Conservation (phyloP, 1,140 invertebrate genomes). For the Neuroterus valhalla region DNA sequence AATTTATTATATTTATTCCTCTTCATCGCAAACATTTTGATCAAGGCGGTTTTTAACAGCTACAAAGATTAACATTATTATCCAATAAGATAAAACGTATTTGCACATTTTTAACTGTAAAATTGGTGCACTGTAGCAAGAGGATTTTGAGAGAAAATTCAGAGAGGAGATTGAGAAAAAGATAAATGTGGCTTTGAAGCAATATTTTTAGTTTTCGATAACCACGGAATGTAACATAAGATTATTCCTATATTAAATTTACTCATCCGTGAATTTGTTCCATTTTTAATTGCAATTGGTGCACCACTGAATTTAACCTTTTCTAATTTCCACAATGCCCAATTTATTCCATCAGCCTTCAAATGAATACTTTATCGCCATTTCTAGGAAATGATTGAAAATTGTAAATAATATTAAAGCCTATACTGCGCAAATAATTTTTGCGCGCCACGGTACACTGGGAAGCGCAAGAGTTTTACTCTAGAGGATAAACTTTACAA, state of each 20-base stretch:
- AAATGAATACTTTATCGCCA: background rate
- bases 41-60: conserved; percentile 11
- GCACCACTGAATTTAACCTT: too few species aligned
- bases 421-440: conserved; percentile 3
- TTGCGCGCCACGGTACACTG: background rate
- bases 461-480: background rate
- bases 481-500: background rate
- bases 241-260: background rate
- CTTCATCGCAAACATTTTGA: background rate
- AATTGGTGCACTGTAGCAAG: background rate
- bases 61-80: background rate
- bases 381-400: background rate
- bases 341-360: background rate
- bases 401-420: background rate
- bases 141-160: background rate
- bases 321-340: background rate
- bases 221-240: background rate
- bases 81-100: too few species aligned
- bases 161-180: background rate
- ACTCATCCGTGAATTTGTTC: too few species aligned
- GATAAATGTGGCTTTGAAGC: background rate
- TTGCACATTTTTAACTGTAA: too few species aligned
- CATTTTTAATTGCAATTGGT: too few species aligned
- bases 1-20: background rate
- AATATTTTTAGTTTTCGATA: background rate